Conservation (phyloP, 2,888 invertebrate species). For the Drosophila longiperda region DNA sequence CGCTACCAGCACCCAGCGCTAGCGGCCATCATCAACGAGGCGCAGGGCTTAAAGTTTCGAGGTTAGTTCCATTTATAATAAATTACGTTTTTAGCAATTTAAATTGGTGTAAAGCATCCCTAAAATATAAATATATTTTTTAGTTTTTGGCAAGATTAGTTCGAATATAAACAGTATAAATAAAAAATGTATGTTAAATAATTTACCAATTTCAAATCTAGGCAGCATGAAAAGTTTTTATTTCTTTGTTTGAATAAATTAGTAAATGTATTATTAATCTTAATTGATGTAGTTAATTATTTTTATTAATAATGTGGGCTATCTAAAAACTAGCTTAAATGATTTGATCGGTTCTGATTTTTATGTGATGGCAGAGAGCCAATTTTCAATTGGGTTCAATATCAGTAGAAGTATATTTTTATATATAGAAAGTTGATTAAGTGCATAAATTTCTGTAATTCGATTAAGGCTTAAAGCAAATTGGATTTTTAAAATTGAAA, state of each 20-base stretch:
- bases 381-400: not conserved
- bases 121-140: not conserved
- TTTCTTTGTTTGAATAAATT: not conserved
- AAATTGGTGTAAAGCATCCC: not conserved
- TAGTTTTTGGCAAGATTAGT: not conserved
- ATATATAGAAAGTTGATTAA: not conserved
- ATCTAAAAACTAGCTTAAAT: not conserved
- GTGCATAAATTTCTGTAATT: not conserved
- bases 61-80: slow-evolving; percentile 64
- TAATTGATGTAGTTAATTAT: not conserved
- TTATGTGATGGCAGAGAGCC: not conserved
- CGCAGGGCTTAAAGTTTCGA: slow-evolving; percentile 84
- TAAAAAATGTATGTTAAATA: not conserved
- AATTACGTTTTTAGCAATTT: not conserved
- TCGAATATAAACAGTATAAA: not conserved
- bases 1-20: slow-evolving; percentile 85
- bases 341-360: not conserved
- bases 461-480: not conserved
- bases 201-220: not conserved
- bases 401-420: not conserved
- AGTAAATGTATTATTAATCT: not conserved
- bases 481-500: not conserved
- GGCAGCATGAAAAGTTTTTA: not conserved
- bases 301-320: not conserved
- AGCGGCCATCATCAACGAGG: slow-evolving; percentile 84